phyloP scores from a whole-genome alignment of 2,888 invertebrate species.

The Blomia tropicalis region DNA sequence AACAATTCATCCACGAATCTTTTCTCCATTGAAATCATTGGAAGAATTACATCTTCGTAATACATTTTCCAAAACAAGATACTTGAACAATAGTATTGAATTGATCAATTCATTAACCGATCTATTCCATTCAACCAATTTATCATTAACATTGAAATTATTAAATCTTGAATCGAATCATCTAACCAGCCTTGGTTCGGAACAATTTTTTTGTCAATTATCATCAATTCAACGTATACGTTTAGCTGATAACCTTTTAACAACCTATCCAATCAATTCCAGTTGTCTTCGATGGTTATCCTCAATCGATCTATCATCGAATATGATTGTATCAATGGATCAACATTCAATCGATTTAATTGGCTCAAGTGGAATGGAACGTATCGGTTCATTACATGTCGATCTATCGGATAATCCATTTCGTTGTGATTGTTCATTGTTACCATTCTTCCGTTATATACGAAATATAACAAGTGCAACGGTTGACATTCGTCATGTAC shows the following conservation, averaged over 20 bases:
- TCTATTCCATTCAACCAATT: conserved; percentile 49
- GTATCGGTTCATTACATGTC: conserved; percentile 41
- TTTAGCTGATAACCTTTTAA: conserved; percentile 44
- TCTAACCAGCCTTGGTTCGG: conserved; percentile 45
- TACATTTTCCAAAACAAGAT: conserved; percentile 44
- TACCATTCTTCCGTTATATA: conserved; percentile 43
- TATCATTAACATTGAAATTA: conserved; percentile 49
- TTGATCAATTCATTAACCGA: background rate
- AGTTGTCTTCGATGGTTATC: conserved; percentile 49
- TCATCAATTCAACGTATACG: conserved; percentile 50
- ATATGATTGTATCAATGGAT: conserved; percentile 46
- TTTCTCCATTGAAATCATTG: conserved; percentile 45
- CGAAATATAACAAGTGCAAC: background rate
- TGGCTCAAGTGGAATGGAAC: conserved; percentile 42
- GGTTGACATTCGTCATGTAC: background rate
- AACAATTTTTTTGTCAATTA: conserved; percentile 50
- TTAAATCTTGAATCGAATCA: conserved; percentile 60
- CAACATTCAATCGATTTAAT: conserved; percentile 38
- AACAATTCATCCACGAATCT: conserved; percentile 37
- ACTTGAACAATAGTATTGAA: conserved; percentile 26
- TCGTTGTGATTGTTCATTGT: conserved; percentile 45
- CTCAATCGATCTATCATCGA: conserved; percentile 52
- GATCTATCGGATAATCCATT: conserved; percentile 53
- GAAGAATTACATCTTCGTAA: conserved; percentile 53
- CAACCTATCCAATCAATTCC: conserved; percentile 47